These are phyloP conservation scores for Andrena marginata DNA, from an alignment of 2,888 invertebrate genomes.

Conservation along the genomic window DNA sequence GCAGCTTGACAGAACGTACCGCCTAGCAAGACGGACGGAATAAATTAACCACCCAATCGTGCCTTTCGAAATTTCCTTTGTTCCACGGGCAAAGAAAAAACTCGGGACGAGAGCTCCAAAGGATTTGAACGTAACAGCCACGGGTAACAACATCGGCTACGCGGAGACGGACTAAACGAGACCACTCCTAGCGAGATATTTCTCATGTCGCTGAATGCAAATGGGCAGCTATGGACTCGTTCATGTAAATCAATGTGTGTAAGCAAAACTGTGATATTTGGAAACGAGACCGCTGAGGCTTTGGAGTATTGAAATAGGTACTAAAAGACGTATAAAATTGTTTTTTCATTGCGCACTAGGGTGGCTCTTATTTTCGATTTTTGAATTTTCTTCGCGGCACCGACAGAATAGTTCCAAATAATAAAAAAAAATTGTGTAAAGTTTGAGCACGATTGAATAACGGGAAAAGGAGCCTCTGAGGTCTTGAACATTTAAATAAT, in stretches of 20 bases:
- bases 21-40: constrained; percentile 63
- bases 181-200: not conserved
- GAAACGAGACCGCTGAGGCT: not conserved
- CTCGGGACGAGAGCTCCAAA: constrained; percentile 1
- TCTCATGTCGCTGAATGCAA: constrained; percentile 25
- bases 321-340: too few relatives aligned
- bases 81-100: constrained; percentile 26
- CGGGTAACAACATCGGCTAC: constrained; percentile 9
- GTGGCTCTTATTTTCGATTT: too few relatives aligned
- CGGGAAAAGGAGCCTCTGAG: too few relatives aligned
- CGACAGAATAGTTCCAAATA: too few relatives aligned
- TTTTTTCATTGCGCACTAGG: too few relatives aligned
- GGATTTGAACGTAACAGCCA: constrained; percentile 26
- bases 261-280: not conserved
- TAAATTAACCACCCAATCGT: constrained; percentile 69
- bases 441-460: too few relatives aligned
- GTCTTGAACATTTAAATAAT: too few relatives aligned
- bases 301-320: not conserved
- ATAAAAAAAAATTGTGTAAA: too few relatives aligned
- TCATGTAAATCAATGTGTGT: not conserved
- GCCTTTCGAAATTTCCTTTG: constrained; percentile 56
- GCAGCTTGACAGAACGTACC: constrained; percentile 68
- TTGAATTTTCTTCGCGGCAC: too few relatives aligned
- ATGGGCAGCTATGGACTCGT: not conserved
- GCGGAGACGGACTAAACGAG: constrained; percentile 2